Base-by-base conservation (phyloP, 2,797 vertebrate species). In the Allobates femoralis region DNA sequence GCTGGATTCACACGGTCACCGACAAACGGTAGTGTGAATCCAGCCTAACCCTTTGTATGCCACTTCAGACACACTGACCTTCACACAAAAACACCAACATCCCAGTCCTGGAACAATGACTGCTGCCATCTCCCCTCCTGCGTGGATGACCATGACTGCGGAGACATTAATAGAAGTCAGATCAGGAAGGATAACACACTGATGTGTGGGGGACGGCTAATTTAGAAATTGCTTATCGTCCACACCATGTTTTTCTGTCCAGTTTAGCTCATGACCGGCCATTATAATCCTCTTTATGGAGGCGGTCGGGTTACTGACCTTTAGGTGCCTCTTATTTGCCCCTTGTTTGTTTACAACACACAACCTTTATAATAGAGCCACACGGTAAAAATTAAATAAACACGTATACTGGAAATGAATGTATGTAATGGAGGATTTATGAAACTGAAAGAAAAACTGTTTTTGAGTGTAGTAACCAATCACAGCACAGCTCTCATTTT, bases 111-210 rank as follows among this genome's bases (percentile, higher is more conserved):
- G 73, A 55, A 86, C 86, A 90, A 86, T 64, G 74, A 16, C n/a
- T 56, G 74, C 6, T 74, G 73, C 58, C 64, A 21, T 77, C 87
- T 60, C 55, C 74, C 67, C 66, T 79, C 28, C 14, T 26, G 78
- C 16, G 73, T 41, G 69, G 32, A 51, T 86, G 66, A 81, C 84
- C 67, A 19, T 80, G 82, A 87, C 88, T 84, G 82, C 86, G 37
- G 4, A 87, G 86, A 74, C 90, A 90, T 90, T 91, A 90, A 89
- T 89, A 91, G 89, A 90, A 90, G 77, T 21, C 6, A 89, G 85
- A 53, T 90, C 87, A 90, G 50, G 69, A 66, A 26, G 87, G 74
- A 85, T 75, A 78, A 89, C 80, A 64, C 4, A 53, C 50, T 64
- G 75, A 32, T 84, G 56, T 21, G 87, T 79, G 81, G 76, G 21